A percentile compares a stretch with the other conserved stretches of the same genome.
phyloP scores from a whole-genome alignment of 2,113 vertebrate species.

The Donacobius atricapilla region DNA sequence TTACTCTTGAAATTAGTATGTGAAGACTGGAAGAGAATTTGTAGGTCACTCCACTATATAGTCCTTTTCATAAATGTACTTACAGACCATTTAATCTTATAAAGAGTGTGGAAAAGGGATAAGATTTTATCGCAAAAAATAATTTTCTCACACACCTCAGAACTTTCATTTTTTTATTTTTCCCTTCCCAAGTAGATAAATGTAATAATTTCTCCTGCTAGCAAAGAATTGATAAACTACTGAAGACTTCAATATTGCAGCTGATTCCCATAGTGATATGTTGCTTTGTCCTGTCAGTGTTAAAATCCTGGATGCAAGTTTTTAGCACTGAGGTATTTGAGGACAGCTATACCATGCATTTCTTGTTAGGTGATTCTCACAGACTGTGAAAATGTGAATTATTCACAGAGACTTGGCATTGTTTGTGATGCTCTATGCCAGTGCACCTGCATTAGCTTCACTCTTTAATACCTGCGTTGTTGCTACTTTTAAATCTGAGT shows the following conservation, averaged over 20 bases:
- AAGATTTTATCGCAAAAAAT: background rate
- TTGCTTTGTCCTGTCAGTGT: background rate
- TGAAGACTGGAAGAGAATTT: background rate
- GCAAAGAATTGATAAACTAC: background rate
- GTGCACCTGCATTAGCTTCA: background rate
- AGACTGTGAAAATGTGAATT: background rate
- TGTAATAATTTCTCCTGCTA: background rate
- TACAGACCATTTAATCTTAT: background rate
- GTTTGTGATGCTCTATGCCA: background rate
- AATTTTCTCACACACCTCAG: background rate
- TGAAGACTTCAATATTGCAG: constrained; percentile 2
- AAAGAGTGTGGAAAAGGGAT: background rate
- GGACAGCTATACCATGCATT: background rate
- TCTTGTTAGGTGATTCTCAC: background rate
- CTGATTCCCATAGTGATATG: background rate
- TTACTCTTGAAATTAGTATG: background rate
- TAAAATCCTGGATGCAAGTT: background rate
- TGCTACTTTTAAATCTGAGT: background rate
- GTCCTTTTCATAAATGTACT: background rate
- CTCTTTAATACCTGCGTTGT: background rate
- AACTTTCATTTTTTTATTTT: background rate
- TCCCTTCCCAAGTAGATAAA: background rate
- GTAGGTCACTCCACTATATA: background rate
- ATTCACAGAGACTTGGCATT: background rate
- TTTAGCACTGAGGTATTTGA: background rate